These are phyloP conservation scores for Chrysina gloriosa DNA, from an alignment of 2,888 invertebrate genomes.

Conservation along the genomic window DNA sequence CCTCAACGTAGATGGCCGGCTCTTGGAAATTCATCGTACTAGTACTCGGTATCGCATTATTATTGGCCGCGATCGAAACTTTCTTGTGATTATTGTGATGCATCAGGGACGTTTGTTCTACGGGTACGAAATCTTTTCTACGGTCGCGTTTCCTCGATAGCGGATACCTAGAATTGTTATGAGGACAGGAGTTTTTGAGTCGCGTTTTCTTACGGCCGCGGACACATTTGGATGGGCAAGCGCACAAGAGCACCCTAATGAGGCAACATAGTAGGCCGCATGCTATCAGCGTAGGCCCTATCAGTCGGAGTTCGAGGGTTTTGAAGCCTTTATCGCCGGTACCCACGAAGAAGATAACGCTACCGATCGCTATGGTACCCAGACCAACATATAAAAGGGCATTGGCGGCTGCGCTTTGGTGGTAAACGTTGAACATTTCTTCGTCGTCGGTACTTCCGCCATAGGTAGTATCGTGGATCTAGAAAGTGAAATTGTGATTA, in stretches of 20 bases:
- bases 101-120: slow-evolving; percentile 55
- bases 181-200: slow-evolving; percentile 65
- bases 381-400: slow-evolving; percentile 88
- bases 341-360: slow-evolving; percentile 90
- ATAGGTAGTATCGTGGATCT: slow-evolving; percentile 88
- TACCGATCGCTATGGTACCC: slow-evolving; percentile 84
- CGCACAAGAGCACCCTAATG: slow-evolving; percentile 85
- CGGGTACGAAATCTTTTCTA: slow-evolving; percentile 56
- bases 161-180: slow-evolving; percentile 60
- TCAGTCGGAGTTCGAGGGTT: slow-evolving; percentile 85
- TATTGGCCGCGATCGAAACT: slow-evolving; percentile 63
- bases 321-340: slow-evolving; percentile 91
- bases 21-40: slow-evolving; percentile 57
- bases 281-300: slow-evolving; percentile 79
- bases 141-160: slow-evolving; percentile 53
- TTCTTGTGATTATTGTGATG: slow-evolving; percentile 63
- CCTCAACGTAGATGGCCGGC: slow-evolving; percentile 53
- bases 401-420: slow-evolving; percentile 85
- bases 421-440: slow-evolving; percentile 75
- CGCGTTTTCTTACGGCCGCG: slow-evolving; percentile 74
- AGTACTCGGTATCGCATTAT: slow-evolving; percentile 61
- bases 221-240: slow-evolving; percentile 83
- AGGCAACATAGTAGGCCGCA: slow-evolving; percentile 86
- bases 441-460: slow-evolving; percentile 81
- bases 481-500: slow-evolving; percentile 50